These are phyloP conservation scores for Fulmarus glacialis DNA, from an alignment of 2,113 vertebrate species.

Conservation along the genomic window DNA sequence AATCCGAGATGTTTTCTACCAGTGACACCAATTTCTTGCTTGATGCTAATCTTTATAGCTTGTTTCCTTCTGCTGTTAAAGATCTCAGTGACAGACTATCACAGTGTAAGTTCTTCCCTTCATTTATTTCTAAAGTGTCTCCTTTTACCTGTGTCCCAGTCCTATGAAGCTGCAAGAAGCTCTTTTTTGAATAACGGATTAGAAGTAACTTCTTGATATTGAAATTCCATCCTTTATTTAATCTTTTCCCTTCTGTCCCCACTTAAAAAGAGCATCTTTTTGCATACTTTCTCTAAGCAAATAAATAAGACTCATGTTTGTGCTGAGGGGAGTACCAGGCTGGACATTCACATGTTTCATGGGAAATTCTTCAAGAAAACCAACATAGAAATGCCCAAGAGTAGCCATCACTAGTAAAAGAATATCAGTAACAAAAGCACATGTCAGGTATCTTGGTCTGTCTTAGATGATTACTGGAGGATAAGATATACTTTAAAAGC, in stretches of 20 bases:
- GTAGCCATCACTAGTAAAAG: not conserved
- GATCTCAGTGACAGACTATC: not conserved
- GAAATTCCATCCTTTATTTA: not conserved
- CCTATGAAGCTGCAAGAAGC: not conserved
- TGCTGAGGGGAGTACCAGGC: accelerated
- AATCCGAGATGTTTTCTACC: not conserved
- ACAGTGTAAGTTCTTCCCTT: not conserved
- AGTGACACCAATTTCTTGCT: not conserved
- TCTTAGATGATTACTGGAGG: not conserved
- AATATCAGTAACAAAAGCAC: not conserved
- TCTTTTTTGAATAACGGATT: not conserved
- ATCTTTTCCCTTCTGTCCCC: not conserved
- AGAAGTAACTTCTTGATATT: not conserved
- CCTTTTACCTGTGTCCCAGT: not conserved
- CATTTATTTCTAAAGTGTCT: not conserved
- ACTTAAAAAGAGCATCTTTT: not conserved
- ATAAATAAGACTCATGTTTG: not conserved
- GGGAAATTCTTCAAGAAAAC: not conserved
- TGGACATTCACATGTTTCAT: not conserved
- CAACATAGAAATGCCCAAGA: not conserved
- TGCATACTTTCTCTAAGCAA: not conserved
- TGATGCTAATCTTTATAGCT: not conserved
- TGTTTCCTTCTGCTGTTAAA: not conserved
- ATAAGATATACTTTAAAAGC: not conserved
- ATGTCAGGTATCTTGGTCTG: not conserved